Percentiles rank a stretch among this genome's conserved stretches.
Evolutionary conservation across 35 echinoderm and acorn worm species (phyloP).

Genomic region (Chiridota heheva): DNA sequence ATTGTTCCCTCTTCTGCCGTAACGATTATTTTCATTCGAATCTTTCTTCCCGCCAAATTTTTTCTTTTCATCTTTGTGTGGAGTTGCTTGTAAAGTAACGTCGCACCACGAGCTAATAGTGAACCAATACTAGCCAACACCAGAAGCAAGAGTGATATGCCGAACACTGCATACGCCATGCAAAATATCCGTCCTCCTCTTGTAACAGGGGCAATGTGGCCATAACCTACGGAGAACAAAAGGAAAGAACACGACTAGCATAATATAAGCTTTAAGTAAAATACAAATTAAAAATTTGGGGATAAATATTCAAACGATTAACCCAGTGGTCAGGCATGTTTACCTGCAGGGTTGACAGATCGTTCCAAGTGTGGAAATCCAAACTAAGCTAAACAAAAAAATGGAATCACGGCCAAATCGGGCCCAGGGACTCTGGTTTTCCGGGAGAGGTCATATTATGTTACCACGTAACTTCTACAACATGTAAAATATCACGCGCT

Average conservation of each 20-base stretch:
- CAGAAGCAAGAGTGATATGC: conserved; percentile 68
- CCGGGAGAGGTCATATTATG: no score
- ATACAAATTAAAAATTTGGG: no score
- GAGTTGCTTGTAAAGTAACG: conserved; percentile 53
- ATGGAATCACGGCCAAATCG: no score
- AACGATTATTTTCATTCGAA: not conserved
- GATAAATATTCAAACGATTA: no score
- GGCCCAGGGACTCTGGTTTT: no score
- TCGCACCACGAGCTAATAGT: conserved; percentile 68
- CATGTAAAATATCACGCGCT: no score
- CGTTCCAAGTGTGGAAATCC: no score
- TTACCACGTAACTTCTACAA: no score
- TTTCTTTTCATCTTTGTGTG: conserved; percentile 48
- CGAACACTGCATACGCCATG: conserved; percentile 83
- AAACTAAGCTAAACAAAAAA: no score
- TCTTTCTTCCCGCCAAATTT: conserved; percentile 18
- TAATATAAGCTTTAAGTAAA: no score
- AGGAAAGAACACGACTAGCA: conserved; percentile 21
- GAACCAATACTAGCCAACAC: conserved; percentile 76
- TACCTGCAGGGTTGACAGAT: no score
- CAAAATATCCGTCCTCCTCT: conserved; percentile 66
- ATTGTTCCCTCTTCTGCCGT: not conserved
- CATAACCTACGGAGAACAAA: conserved; percentile 60
- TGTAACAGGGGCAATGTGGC: conserved; percentile 75
- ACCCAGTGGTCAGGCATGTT: no score